Base-by-base conservation (phyloP, 2,113 vertebrate species). In the Cinclus mexicanus region DNA sequence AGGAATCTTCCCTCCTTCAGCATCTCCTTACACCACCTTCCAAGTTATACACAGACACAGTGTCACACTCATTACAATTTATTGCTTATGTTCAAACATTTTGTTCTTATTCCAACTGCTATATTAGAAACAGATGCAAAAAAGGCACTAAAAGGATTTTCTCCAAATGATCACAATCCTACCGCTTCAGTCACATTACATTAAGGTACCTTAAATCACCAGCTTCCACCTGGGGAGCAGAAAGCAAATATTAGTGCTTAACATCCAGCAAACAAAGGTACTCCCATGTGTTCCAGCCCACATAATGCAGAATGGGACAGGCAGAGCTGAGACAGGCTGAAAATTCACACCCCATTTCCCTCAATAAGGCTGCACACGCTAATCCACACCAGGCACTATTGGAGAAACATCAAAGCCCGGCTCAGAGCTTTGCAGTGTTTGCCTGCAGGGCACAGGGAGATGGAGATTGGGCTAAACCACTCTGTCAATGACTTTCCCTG, bases 71-170 rank as follows among this genome's bases (percentile, higher is more conserved):
- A 91, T 57, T 20, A 74, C 56, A 41, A 25, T 95, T 96, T 95
- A 95, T 96, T 97, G 69, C 52, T 94, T 28, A 14, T 42, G 16
- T 87, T 93, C 82, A 69, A 86, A 76, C 53, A 87, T 37, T 25
- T 69, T 83, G 59, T 42, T 35, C 39, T 89, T 72, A 81, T 21
- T 89, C 33, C 67, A 94, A 21, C 8, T 26, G 29, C 29, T 47
- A 2, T 44, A 37, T 63, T 76, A 89, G 79, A 83, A 80, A 90
- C 13, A 71, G 17, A 83, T 44, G 89, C 12, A 57, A 81, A 67
- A 69, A 93, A 97, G 88, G 95, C 90, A 95, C 95, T 76, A 22
- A 61, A 80, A 89, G n/a, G 49, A 63, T 71, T 89, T 93, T 76
- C 49, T 68, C 68, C 21, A 28, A 21, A 35, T 46, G 44, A 80